Conservation (phyloP, 1,140 invertebrate genomes). For the Mactra quadrangularis region DNA sequence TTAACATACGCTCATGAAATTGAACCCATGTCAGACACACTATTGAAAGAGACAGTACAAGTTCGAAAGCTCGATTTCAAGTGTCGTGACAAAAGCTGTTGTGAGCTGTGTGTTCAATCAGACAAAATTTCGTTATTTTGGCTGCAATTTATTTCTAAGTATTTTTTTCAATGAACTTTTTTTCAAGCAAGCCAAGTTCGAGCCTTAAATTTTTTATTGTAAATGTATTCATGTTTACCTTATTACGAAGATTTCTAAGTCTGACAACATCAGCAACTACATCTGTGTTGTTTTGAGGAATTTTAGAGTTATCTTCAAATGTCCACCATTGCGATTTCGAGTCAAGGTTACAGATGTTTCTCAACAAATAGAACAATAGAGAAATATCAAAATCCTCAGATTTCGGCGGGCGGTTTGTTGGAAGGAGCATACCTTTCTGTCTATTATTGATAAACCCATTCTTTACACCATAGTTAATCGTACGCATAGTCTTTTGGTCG, state of each 20-base stretch:
- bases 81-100: too few species aligned
- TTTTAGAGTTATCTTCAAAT: slow-evolving; percentile 15
- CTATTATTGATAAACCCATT: neutral
- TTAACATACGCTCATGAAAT: too few species aligned
- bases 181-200: too few species aligned
- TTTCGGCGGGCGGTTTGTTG: neutral
- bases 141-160: too few species aligned
- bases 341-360: neutral
- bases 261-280: slow-evolving; percentile 10
- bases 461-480: neutral
- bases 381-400: slow-evolving; percentile 11
- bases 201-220: too few species aligned
- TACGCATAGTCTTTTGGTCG: neutral
- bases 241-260: slow-evolving; percentile 5
- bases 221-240: slow-evolving; percentile 12
- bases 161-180: too few species aligned
- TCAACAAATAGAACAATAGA: slow-evolving; percentile 4
- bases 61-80: too few species aligned
- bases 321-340: neutral
- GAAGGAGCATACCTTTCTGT: neutral
- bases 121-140: too few species aligned
- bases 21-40: too few species aligned
- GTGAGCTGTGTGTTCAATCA: too few species aligned
- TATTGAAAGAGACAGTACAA: too few species aligned
- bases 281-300: neutral